These are phyloP conservation scores for Pterocles orientalis DNA, from an alignment of 2,113 vertebrate genomes.

Conservation along the genomic window DNA sequence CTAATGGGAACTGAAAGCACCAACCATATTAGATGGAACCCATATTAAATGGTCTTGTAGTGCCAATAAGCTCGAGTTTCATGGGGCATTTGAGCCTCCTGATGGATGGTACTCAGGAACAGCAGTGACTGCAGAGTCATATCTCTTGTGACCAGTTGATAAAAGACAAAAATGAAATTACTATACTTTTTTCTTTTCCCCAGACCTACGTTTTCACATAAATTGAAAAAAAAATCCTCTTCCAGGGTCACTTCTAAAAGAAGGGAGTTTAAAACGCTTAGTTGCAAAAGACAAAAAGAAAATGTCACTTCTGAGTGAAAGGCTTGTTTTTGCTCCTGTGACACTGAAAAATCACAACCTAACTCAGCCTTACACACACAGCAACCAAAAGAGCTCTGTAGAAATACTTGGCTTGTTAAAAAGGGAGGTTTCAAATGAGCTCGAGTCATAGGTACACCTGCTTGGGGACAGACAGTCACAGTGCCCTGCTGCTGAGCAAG, in stretches of 20 bases:
- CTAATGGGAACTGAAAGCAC: background rate
- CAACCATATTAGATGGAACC: background rate
- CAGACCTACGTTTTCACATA: background rate
- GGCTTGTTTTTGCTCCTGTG: background rate
- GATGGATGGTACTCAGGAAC: background rate
- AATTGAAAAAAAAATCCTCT: background rate
- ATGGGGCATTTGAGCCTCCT: background rate
- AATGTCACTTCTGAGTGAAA: background rate
- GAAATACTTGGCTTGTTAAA: background rate
- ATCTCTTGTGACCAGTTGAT: background rate
- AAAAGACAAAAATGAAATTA: background rate
- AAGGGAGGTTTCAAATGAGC: background rate
- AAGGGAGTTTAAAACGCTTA: background rate
- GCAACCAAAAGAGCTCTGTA: background rate
- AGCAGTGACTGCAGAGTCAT: background rate
- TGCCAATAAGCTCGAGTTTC: background rate
- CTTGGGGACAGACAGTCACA: background rate
- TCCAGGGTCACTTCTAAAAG: background rate
- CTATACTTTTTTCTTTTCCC: background rate
- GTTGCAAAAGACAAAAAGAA: background rate
- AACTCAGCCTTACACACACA: background rate
- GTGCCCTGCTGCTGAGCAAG: background rate
- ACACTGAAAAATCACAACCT: background rate
- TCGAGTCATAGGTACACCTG: background rate
- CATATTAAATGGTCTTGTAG: background rate